Percentiles rank a stretch among this genome's conserved stretches.
Evolutionary conservation across 1,140 invertebrate species (phyloP).

Genomic region (Drosophila kohkoa): DNA sequence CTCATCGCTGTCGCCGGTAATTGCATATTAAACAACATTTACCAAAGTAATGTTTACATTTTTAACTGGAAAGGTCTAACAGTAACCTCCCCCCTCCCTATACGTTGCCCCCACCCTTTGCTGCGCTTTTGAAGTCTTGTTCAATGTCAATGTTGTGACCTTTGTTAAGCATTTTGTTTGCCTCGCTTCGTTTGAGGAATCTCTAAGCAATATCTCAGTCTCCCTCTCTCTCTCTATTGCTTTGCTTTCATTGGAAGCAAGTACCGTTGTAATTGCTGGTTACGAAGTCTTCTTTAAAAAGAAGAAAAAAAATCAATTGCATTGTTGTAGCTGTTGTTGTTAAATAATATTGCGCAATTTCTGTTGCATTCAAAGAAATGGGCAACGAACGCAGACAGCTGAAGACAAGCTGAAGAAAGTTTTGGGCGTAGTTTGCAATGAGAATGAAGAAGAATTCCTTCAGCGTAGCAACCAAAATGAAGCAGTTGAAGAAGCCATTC

Average conservation of each 20-base stretch:
- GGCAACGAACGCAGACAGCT: conserved; percentile 27
- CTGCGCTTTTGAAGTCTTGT: conserved; percentile 48
- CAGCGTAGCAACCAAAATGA: conserved; percentile 4
- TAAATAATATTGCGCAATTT: conserved; percentile 80
- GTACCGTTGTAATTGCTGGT: conserved; percentile 79
- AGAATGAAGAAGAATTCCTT: not conserved
- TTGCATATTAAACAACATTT: conserved; percentile 82
- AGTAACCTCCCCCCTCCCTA: not conserved
- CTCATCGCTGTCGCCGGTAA: conserved; percentile 57
- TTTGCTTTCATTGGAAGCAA: conserved; percentile 53
- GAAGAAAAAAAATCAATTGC: conserved; percentile 67
- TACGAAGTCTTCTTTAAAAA: conserved; percentile 34
- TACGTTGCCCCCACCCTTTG: not conserved
- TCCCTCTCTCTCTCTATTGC: not conserved
- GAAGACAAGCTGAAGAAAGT: conserved; percentile 16
- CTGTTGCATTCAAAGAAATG: conserved; percentile 62
- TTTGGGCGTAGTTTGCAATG: conserved; percentile 25
- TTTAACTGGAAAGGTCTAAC: conserved; percentile 59
- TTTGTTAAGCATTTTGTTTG: conserved; percentile 81
- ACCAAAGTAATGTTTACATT: conserved; percentile 65
- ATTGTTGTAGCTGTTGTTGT: conserved; percentile 64
- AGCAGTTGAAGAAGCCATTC: conserved; percentile 20
- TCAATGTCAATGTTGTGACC: conserved; percentile 82
- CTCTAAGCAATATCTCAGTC: conserved; percentile 30
- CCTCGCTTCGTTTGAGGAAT: conserved; percentile 56